Evolutionary conservation across 2,888 invertebrate genomes (phyloP).

Genomic region (Scaptomyza parva): DNA sequence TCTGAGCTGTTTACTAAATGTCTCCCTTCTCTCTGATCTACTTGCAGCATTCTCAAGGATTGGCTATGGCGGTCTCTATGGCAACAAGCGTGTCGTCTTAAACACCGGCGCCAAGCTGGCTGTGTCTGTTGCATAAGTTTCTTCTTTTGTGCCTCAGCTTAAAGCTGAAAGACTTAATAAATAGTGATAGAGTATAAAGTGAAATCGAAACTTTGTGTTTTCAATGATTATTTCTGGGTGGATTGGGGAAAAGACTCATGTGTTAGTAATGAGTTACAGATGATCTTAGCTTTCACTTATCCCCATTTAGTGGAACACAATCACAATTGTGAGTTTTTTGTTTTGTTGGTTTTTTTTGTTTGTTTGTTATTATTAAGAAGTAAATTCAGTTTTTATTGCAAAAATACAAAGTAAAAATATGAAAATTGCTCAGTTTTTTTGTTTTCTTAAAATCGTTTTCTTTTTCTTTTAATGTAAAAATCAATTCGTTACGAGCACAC

Average conservation of each 20-base stretch:
- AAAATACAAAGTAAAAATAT: constrained; percentile 79
- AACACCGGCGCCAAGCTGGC: constrained; percentile 71
- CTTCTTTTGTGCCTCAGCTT: neutral
- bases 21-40: neutral
- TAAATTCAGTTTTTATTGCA: constrained; percentile 74
- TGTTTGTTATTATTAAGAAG: constrained; percentile 49
- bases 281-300: neutral
- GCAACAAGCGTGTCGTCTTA: constrained; percentile 46
- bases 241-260: neutral
- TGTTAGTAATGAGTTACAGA: neutral
- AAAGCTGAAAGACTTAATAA: constrained; percentile 62
- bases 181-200: constrained; percentile 72
- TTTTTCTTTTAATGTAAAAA: constrained; percentile 72
- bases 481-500: constrained; percentile 77
- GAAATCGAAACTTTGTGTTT: constrained; percentile 14
- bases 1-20: constrained; percentile 22
- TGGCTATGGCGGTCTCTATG: constrained; percentile 64
- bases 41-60: constrained; percentile 75
- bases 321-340: constrained; percentile 11
- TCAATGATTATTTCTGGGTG: constrained; percentile 9
- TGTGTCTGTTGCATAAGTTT: constrained; percentile 69
- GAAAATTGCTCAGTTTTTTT: constrained; percentile 75
- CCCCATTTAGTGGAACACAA: constrained; percentile 34
- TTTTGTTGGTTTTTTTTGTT: constrained; percentile 29
- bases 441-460: constrained; percentile 50